Base-by-base conservation (phyloP, 2,888 invertebrate species). In the Parascotia fuliginaria region DNA sequence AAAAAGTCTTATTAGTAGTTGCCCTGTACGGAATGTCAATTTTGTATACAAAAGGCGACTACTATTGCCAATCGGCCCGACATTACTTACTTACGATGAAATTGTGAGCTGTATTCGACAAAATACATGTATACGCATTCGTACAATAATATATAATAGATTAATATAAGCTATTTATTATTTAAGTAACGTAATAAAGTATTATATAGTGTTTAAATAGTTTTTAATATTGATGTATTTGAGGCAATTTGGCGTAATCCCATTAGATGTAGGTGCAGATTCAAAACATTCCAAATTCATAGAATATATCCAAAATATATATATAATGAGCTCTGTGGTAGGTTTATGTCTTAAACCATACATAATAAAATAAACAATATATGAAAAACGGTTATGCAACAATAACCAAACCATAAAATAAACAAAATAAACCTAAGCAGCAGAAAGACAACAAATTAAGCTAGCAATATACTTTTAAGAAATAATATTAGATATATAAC, bases 81-180 rank as follows among this genome's bases (percentile, higher is more conserved):
- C 27, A 32, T 40, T 41, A 36, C 14, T 40, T 40, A 33, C 24
- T 67, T 70, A 60, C 61, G 60, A 70, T 64, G 60, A 68, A 74
- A 76, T 67, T 73, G 77, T 87, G 87, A 89, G 87, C 88, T 89
- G 85, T 88, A 89, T 83, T 87, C 81, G 59, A 83, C 65, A 73
- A 87, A 87, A 84, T 86, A 86, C 81, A 84, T 89, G 91, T 92
- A 92, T 92, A 92, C 91, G 91, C 91, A 81, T 88, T 85, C 85
- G 91, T 86, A 92, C 91, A 92, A 92, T 92, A 91, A 88, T 87
- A 88, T 79, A 80, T 83, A 78, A 77, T 73, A 75, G 85, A 75
- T 78, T 83, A 79, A 70, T 70, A 70, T 87, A 87, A 89, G 83
- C 70, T 90, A 89, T 89, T 88, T 89, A 87, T 86, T 83, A 55